Conservation (phyloP, 2,797 vertebrate genomes). For the Lacerta bilineata region DNA sequence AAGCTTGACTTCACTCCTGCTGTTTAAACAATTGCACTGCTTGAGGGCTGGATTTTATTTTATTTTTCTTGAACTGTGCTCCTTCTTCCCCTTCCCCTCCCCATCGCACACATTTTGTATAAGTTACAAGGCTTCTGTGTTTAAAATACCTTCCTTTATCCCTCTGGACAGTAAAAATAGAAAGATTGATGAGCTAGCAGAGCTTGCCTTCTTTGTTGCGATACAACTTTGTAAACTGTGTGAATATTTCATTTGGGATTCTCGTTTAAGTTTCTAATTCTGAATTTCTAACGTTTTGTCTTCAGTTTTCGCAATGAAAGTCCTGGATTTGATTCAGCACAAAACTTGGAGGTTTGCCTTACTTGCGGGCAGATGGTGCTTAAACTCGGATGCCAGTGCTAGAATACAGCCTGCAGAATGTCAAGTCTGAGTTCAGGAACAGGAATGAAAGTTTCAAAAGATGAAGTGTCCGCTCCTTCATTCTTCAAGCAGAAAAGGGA, state of each 20-base stretch:
- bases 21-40: slow-evolving; percentile 46
- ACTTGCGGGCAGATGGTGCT: not conserved
- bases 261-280: not conserved
- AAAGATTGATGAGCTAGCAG: not conserved
- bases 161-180: not conserved
- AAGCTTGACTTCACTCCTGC: slow-evolving; percentile 35
- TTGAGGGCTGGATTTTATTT: slow-evolving; percentile 28
- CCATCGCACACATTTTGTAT: not conserved
- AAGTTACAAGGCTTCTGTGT: slow-evolving; percentile 50
- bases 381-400: not conserved
- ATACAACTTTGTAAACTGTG: not conserved
- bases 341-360: not conserved
- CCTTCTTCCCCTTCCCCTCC: not conserved
- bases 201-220: not conserved
- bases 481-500: not conserved
- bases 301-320: not conserved
- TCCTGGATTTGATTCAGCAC: not conserved
- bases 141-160: not conserved
- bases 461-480: not conserved
- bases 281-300: not conserved
- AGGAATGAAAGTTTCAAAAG: not conserved
- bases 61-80: not conserved
- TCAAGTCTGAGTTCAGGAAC: not conserved
- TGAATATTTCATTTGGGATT: not conserved
- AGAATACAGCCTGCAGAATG: not conserved